Base-by-base conservation (phyloP, 1,140 invertebrate genomes). In the Cryptotermes secundus region DNA sequence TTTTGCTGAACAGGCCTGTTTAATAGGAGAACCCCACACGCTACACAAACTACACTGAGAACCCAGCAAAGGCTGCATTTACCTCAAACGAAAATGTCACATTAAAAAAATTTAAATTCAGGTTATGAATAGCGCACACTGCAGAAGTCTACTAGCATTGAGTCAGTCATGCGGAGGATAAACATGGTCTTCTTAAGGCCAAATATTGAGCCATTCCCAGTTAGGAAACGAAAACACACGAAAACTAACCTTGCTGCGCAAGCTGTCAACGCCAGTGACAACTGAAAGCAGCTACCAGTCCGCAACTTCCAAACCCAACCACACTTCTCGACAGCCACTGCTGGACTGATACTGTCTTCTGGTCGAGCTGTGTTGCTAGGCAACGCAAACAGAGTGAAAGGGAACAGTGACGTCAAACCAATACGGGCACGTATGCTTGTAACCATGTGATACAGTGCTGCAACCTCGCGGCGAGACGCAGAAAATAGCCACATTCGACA, bases 331-430 rank as follows among this genome's bases (percentile, higher is more conserved):
- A 49, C 49, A 53, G 34, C 81, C 35, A 24, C 80, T 85, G 42
- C 84, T 65, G 7, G 19, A 82, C 84, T 85, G 83, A 34, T 31
- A 7, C 59, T 38, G 14, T 2, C 59, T 26, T 1, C 83, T 19
- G 24, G 26, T 65, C 38, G 36, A 34, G 26, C 72, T n/a, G 42
- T 65, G 84, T 85, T 85, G 81, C 84, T 53, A 79, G 82, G 84
- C 84, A 85, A 85, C 82, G n/a, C 38, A n/a, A 26, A 53, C 81
- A 3, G 38, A 85, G 84, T 85, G 84, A 85, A 83, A 83, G 84
- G 84, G 38, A 53, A 49, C 38, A n/a, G 53, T 83, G 83, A 83
- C 83, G 83, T 83, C 83, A 83, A 45, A 42, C 83, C 83, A 83
- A 83, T 83, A 34, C 1, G 34, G 36, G 49, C 31, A 34, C 53